These are phyloP conservation scores for Tetragonula carbonaria DNA, from an alignment of 2,888 invertebrate species.

Conservation along the genomic window DNA sequence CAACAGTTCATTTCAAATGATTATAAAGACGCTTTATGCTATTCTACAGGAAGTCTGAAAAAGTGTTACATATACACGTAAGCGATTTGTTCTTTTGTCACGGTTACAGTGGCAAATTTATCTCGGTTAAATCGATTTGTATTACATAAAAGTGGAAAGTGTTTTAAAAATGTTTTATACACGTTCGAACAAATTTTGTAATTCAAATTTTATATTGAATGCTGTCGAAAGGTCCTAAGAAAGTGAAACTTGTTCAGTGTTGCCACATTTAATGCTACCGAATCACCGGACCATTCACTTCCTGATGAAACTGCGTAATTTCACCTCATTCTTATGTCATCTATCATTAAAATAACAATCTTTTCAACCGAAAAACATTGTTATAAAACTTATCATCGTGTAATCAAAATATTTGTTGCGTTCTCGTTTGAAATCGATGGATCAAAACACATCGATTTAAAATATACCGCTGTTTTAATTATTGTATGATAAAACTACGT, in stretches of 20 bases:
- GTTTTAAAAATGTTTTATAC: neutral
- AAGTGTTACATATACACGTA: neutral
- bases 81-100: neutral
- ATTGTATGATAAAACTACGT: neutral
- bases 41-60: neutral
- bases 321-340: neutral
- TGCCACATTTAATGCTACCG: neutral
- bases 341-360: neutral
- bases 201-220: neutral
- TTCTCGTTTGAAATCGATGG: neutral
- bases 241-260: slow-evolving; percentile 13
- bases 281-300: slow-evolving; percentile 2
- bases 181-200: neutral
- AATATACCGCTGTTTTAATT: neutral
- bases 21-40: neutral
- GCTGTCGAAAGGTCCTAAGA: neutral
- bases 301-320: neutral
- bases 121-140: neutral
- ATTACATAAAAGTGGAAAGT: too few relatives aligned
- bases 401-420: neutral
- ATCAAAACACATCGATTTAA: too few relatives aligned
- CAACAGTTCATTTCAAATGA: neutral
- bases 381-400: neutral
- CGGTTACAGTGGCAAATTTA: neutral
- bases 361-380: neutral